Evolutionary conservation across 2,888 invertebrate genomes (phyloP).

Genomic region (Mythimna lalbum): DNA sequence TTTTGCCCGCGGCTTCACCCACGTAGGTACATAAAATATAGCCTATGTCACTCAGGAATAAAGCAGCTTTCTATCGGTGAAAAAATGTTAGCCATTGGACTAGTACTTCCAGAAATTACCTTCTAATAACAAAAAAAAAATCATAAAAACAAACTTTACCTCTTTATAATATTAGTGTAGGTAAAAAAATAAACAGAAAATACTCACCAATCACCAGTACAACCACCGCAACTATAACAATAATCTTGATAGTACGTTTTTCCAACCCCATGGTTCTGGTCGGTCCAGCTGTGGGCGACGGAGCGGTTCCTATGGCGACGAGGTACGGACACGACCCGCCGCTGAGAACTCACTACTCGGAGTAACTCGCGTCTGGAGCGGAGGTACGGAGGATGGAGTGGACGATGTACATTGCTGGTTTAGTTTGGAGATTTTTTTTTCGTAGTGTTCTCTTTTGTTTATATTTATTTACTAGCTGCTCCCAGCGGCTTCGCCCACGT

Average conservation of each 20-base stretch:
- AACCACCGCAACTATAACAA: conserved; percentile 77
- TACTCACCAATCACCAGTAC: conserved; percentile 82
- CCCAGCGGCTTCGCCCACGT: too few relatives aligned
- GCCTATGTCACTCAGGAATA: too few relatives aligned
- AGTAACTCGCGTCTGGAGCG: conserved; percentile 45
- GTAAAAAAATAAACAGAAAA: background rate
- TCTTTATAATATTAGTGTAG: too few relatives aligned
- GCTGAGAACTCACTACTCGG: conserved; percentile 34
- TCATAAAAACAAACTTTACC: too few relatives aligned
- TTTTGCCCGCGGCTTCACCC: too few relatives aligned
- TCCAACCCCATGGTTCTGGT: conserved; percentile 80
- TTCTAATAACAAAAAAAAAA: too few relatives aligned
- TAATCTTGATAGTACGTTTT: conserved; percentile 84
- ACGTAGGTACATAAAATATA: too few relatives aligned
- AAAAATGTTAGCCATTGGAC: too few relatives aligned
- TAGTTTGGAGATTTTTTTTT: background rate
- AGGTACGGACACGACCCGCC: conserved; percentile 51
- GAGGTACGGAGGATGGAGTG: conserved; percentile 53
- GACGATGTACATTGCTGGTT: conserved; percentile 72
- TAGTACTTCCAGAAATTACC: too few relatives aligned
- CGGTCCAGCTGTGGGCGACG: background rate
- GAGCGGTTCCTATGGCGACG: background rate
- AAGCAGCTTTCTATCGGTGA: too few relatives aligned
- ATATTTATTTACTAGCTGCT: too few relatives aligned
- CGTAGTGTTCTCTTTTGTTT: background rate